Conservation (phyloP, 2,797 vertebrate species). For the Cuculus canorus region DNA sequence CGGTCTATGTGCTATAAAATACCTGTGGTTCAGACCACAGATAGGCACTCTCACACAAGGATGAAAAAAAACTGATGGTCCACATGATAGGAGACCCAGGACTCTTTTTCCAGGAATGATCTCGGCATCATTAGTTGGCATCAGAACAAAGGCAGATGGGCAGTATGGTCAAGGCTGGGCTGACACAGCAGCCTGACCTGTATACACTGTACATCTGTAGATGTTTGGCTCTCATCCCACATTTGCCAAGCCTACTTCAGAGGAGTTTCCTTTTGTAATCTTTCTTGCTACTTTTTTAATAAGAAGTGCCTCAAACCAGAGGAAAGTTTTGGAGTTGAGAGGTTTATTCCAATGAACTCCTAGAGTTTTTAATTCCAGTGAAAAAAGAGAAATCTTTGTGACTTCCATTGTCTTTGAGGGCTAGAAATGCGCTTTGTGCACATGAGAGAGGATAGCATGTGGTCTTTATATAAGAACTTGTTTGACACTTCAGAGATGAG, state of each 20-base stretch:
- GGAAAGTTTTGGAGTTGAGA: background rate
- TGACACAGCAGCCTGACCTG: background rate
- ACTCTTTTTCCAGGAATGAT: background rate
- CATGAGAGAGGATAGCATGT: background rate
- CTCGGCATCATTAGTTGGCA: background rate
- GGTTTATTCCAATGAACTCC: background rate
- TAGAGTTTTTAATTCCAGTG: background rate
- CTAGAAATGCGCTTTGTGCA: background rate
- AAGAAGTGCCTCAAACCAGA: background rate
- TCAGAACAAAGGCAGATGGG: background rate
- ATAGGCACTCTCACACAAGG: background rate
- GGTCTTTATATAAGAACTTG: background rate
- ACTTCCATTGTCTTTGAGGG: background rate
- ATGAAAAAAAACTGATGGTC: background rate
- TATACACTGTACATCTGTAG: background rate
- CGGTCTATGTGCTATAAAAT: background rate
- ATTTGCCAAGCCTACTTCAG: background rate
- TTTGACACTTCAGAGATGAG: background rate
- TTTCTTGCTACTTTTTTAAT: background rate
- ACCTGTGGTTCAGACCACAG: background rate
- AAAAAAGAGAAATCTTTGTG: background rate
- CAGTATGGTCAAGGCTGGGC: accelerated
- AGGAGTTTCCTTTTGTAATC: background rate
- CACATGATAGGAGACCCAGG: background rate
- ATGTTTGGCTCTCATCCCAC: background rate